These are phyloP conservation scores for Ectemnius lituratus DNA, from an alignment of 2,888 invertebrate genomes.

Conservation along the genomic window DNA sequence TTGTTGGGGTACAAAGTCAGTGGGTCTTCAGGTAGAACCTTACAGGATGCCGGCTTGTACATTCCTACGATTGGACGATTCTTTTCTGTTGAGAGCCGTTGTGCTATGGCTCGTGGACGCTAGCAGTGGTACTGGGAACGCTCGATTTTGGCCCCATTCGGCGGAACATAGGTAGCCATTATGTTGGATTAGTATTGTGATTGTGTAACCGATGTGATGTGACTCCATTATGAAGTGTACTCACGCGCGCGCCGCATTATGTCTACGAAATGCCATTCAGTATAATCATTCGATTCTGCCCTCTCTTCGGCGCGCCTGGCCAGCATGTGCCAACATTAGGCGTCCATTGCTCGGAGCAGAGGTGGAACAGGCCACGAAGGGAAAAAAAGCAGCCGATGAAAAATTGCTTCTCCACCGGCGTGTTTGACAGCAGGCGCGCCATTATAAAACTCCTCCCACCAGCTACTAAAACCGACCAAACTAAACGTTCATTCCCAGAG, in stretches of 20 bases:
- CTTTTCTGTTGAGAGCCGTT: slow-evolving; percentile 40
- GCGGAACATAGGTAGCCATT: slow-evolving; percentile 67
- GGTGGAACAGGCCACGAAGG: slow-evolving; percentile 8
- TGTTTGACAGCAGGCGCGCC: slow-evolving; percentile 7
- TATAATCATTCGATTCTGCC: slow-evolving; percentile 44
- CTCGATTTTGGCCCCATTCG: slow-evolving; percentile 42
- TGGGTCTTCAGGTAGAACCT: too few relatives aligned
- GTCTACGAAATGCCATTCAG: slow-evolving; percentile 60
- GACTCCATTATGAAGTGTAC: slow-evolving; percentile 74
- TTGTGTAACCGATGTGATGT: slow-evolving; percentile 77
- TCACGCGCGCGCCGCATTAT: slow-evolving; percentile 62
- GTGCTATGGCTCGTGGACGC: slow-evolving; percentile 39
- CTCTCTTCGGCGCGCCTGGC: slow-evolving; percentile 30
- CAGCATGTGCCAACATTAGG: slow-evolving; percentile 65
- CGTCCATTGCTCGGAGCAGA: slow-evolving; percentile 56
- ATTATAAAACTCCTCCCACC: slow-evolving; percentile 25
- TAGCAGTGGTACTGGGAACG: slow-evolving; percentile 38
- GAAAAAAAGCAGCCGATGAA: slow-evolving; percentile 26
- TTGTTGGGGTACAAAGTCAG: too few relatives aligned
- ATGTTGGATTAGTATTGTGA: slow-evolving; percentile 77
- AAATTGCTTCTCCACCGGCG: slow-evolving; percentile 11
- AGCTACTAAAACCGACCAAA: not conserved
- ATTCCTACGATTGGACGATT: slow-evolving; percentile 26
- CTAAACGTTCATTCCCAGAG: not conserved
- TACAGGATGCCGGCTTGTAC: too few relatives aligned